Conservation (phyloP, 1,140 invertebrate species). For the Onthophagus taurus region DNA sequence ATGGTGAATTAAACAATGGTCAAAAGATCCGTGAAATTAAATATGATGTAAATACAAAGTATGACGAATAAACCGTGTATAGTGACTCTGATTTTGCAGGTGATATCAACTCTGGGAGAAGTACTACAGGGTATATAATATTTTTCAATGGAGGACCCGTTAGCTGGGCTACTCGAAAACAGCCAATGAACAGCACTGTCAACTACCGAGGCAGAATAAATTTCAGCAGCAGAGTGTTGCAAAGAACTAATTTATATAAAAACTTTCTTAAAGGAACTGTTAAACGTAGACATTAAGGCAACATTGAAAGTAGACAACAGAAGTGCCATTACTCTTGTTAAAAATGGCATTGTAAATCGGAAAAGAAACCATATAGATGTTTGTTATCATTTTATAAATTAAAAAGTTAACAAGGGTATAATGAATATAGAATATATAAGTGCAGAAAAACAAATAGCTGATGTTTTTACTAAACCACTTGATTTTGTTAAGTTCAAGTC, state of each 20-base stretch:
- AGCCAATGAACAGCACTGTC: slow-evolving; percentile 26
- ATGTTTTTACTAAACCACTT: too few species aligned
- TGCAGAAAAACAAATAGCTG: slow-evolving; percentile 5
- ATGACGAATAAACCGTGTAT: slow-evolving; percentile 16
- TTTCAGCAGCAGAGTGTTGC: slow-evolving; percentile 26
- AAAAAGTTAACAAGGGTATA: not conserved
- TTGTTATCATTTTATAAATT: slow-evolving; percentile 4
- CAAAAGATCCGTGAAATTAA: slow-evolving; percentile 3
- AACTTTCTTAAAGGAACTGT: not conserved
- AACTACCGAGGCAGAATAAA: slow-evolving; percentile 39
- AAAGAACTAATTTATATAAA: slow-evolving; percentile 32
- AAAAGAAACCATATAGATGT: slow-evolving; percentile 5
- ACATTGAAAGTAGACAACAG: slow-evolving; percentile 11
- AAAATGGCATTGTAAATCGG: slow-evolving; percentile 2
- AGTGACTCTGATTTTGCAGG: slow-evolving; percentile 33
- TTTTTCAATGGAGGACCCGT: slow-evolving; percentile 24
- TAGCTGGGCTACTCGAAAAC: slow-evolving; percentile 26
- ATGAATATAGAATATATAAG: slow-evolving; percentile 11
- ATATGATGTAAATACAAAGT: not conserved
- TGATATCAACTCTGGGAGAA: slow-evolving; percentile 23
- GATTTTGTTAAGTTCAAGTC: too few species aligned
- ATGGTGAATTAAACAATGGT: not conserved
- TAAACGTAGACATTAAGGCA: not conserved
- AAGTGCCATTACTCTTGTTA: slow-evolving; percentile 12
- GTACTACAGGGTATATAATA: slow-evolving; percentile 31